A percentile compares a stretch with the other conserved stretches of the same genome.
phyloP scores from a whole-genome alignment of 23 tunicate species.

The Aplidium turbinatum region DNA sequence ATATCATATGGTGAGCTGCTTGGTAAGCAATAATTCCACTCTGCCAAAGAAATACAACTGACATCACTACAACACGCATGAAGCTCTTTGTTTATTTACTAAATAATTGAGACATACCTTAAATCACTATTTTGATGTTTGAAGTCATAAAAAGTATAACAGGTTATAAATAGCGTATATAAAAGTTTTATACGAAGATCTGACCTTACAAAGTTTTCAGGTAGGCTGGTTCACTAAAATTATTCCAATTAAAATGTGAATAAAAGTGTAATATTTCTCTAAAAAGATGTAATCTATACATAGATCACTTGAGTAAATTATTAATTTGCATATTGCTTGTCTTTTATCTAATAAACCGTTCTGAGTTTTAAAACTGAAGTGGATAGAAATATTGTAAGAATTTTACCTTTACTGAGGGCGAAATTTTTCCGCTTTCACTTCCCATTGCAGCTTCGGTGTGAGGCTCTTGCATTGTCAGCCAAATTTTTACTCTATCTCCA shows the following conservation, averaged over 20 bases:
- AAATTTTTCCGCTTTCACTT: constrained; percentile 62
- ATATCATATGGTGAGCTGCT: constrained; percentile 79
- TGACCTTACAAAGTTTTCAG: too few relatives aligned
- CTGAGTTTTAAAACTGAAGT: too few relatives aligned
- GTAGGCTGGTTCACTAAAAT: too few relatives aligned
- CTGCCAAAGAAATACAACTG: constrained; percentile 31
- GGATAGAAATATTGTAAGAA: too few relatives aligned
- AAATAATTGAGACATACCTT: too few relatives aligned
- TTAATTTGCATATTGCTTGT: not conserved
- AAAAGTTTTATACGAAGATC: too few relatives aligned
- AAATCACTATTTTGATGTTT: too few relatives aligned
- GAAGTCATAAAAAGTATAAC: too few relatives aligned
- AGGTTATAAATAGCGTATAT: too few relatives aligned
- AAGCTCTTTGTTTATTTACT: too few relatives aligned
- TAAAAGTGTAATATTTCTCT: not conserved
- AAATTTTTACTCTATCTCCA: constrained; percentile 70
- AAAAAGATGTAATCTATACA: constrained; percentile 2
- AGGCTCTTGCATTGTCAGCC: constrained; percentile 67
- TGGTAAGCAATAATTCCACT: constrained; percentile 38
- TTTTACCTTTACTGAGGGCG: constrained; percentile 61
- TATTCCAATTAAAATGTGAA: too few relatives aligned
- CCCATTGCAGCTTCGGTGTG: constrained; percentile 58
- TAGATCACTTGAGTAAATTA: not conserved
- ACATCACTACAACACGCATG: too few relatives aligned
- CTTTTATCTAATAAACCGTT: not conserved